Conservation (phyloP, 2,888 invertebrate genomes). For the Linyphia triangularis region DNA sequence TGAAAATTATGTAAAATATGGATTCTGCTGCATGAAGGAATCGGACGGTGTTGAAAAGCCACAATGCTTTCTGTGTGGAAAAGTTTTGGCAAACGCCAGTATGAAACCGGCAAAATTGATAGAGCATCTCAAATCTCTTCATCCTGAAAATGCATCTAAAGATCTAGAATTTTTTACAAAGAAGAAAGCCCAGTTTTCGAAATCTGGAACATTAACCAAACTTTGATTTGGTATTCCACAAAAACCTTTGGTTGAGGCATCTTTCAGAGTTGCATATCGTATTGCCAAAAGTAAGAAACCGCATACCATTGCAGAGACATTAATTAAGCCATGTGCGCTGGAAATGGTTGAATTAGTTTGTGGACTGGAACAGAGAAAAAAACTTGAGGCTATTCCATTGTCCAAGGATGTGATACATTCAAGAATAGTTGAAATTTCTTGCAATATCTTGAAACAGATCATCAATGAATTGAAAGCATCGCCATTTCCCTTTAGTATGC, state of each 20-base stretch:
- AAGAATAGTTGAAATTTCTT: conserved; percentile 66
- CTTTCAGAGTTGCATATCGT: too few relatives aligned
- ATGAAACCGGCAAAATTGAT: conserved; percentile 71
- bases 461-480: conserved; percentile 52
- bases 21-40: conserved; percentile 60
- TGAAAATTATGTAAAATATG: too few relatives aligned
- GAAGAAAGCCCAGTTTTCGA: too few relatives aligned
- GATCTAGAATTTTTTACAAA: too few relatives aligned
- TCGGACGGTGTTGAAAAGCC: conserved; percentile 60
- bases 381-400: conserved; percentile 55
- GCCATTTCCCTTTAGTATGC: conserved; percentile 66
- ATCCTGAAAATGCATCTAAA: conserved; percentile 58
- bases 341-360: conserved; percentile 48
- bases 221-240: too few relatives aligned
- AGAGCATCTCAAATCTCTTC: conserved; percentile 58
- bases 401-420: conserved; percentile 61
- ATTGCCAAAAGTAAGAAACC: too few relatives aligned
- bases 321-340: too few relatives aligned
- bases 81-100: conserved; percentile 60
- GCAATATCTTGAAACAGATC: conserved; percentile 66
- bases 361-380: conserved; percentile 54
- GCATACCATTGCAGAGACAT: too few relatives aligned
- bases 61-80: conserved; percentile 63
- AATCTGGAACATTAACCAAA: too few relatives aligned
- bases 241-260: too few relatives aligned